phyloP scores from a whole-genome alignment of 1,140 invertebrate genomes.

The Wiebesia pumilae region DNA sequence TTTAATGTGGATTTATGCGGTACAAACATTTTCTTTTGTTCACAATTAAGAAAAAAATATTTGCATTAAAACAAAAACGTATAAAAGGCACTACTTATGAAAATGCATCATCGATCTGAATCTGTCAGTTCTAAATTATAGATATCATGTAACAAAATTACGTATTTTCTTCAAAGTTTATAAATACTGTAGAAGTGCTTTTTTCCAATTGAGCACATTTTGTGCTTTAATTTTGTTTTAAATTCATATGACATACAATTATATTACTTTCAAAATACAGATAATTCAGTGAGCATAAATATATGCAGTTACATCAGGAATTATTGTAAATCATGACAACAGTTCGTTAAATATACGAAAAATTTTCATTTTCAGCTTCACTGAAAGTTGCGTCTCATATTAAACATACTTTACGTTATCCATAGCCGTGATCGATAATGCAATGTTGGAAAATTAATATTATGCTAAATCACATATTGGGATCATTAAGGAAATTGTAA shows the following conservation, averaged over 20 bases:
- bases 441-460: conserved; percentile 53
- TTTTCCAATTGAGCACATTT: conserved; percentile 1
- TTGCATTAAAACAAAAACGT: conserved; percentile 47
- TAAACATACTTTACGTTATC: conserved; percentile 38
- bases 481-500: conserved; percentile 54
- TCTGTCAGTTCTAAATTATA: conserved; percentile 33
- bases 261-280: neutral
- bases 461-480: conserved; percentile 58
- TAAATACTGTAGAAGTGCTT: conserved; percentile 25
- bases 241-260: neutral
- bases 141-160: neutral
- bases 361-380: conserved; percentile 12
- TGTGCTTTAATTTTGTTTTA: conserved; percentile 28
- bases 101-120: conserved; percentile 50
- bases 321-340: conserved; percentile 28
- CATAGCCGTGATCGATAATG: conserved; percentile 51
- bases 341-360: neutral
- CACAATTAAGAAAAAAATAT: conserved; percentile 41
- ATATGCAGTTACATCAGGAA: neutral
- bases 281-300: neutral
- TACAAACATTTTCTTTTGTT: conserved; percentile 43
- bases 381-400: conserved; percentile 26
- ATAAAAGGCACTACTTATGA: conserved; percentile 53
- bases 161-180: conserved; percentile 18
- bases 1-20: conserved; percentile 19